Evolutionary conservation across 2,113 vertebrate species (phyloP).

Genomic region (Eulemur rufifrons): DNA sequence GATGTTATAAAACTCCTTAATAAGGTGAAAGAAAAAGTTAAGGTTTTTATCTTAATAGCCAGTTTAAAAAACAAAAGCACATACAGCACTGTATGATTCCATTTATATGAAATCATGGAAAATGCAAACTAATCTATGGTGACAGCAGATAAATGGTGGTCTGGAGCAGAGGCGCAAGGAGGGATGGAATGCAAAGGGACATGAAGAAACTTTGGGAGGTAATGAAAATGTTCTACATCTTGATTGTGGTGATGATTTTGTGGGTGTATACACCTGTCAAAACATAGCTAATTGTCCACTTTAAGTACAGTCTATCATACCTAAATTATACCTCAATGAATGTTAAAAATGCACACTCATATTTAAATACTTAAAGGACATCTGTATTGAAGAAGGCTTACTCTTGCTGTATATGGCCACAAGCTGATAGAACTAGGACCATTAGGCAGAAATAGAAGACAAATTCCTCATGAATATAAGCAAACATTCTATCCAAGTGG

Average conservation of each 20-base stretch:
- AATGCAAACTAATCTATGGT: neutral
- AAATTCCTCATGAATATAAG: neutral
- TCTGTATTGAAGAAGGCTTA: neutral
- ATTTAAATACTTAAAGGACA: slow-evolving; percentile 9
- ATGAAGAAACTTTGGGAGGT: neutral
- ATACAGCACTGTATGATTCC: neutral
- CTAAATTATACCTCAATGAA: neutral
- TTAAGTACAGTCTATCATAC: too few species aligned
- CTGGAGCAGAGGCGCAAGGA: neutral
- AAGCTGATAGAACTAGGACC: neutral
- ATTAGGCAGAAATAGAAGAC: neutral
- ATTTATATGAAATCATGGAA: slow-evolving; percentile 1
- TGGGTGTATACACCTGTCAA: neutral
- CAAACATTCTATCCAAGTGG: neutral
- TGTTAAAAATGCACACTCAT: neutral
- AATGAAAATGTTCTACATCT: neutral
- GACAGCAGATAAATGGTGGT: neutral
- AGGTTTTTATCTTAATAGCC: neutral
- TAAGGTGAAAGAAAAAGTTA: slow-evolving; percentile 55
- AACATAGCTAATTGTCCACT: neutral
- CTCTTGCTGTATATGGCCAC: neutral
- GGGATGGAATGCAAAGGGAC: neutral
- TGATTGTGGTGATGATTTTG: neutral
- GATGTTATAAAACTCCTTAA: slow-evolving; percentile 4
- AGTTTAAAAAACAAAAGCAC: neutral